Conservation (phyloP, 2,797 vertebrate species). For the Crocodylus rhombifer region DNA sequence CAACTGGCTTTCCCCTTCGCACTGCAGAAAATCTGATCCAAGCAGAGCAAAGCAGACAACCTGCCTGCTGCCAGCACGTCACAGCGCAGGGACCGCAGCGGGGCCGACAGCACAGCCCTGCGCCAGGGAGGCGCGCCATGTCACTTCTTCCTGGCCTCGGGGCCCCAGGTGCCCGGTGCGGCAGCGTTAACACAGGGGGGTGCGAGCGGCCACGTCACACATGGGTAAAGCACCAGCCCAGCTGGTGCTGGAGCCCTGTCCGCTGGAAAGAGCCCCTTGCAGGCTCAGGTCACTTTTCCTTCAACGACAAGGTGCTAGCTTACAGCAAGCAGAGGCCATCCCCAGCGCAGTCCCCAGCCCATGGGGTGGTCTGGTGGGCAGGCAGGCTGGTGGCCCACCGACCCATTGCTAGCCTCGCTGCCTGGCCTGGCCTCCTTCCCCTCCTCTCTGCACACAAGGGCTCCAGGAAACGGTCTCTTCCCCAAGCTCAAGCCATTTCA, state of each 20-base stretch:
- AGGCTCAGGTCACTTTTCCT: neutral
- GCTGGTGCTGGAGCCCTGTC: slow-evolving; percentile 23
- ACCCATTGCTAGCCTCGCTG: fast-evolving
- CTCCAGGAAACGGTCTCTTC: neutral
- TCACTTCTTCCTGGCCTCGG: too few species aligned
- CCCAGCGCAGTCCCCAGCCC: neutral
- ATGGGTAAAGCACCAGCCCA: neutral
- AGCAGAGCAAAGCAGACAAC: neutral
- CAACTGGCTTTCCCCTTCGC: neutral
- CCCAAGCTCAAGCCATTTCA: neutral
- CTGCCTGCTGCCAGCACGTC: neutral
- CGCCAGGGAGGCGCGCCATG: too few species aligned
- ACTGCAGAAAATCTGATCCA: neutral
- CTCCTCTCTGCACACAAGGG: neutral
- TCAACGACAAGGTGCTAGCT: too few species aligned
- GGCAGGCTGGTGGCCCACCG: neutral
- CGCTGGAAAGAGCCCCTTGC: slow-evolving; percentile 55
- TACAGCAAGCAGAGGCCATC: too few species aligned
- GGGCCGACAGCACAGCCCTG: too few species aligned
- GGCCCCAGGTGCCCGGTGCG: too few species aligned
- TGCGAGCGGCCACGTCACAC: neutral
- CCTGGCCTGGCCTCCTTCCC: neutral
- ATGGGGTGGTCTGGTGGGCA: neutral
- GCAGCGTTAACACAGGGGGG: too few species aligned
- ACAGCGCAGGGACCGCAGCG: too few species aligned